Conservation (phyloP, 2,113 vertebrate genomes). For the Rhynchomys soricoides region DNA sequence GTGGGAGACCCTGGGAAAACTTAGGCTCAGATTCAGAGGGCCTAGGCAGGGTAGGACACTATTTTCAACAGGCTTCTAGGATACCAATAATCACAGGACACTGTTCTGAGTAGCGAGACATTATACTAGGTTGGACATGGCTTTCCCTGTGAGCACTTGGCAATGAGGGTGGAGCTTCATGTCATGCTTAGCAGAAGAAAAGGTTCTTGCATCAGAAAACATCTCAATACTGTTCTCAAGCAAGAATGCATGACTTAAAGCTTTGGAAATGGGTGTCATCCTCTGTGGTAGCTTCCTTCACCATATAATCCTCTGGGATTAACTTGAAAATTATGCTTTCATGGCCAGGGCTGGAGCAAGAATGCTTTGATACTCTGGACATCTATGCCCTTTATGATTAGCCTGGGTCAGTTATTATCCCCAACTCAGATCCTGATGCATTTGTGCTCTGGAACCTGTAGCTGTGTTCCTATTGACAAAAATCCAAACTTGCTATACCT, state of each 20-base stretch:
- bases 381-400: not conserved
- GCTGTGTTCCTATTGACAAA: not conserved
- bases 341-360: not conserved
- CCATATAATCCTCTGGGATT: not conserved
- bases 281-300: not conserved
- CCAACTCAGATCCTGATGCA: not conserved
- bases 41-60: not conserved
- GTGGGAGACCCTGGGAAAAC: not conserved
- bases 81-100: not conserved
- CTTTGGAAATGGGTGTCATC: not conserved
- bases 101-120: not conserved
- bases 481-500: not conserved
- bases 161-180: not conserved
- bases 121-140: not conserved
- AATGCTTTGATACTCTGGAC: not conserved
- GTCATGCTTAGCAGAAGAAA: not conserved
- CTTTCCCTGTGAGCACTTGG: not conserved
- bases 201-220: not conserved
- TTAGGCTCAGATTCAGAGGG: not conserved
- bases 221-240: not conserved
- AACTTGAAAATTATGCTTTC: not conserved
- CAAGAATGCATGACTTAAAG: not conserved
- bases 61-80: not conserved
- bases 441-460: not conserved
- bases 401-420: not conserved